phyloP scores from a whole-genome alignment of 2,113 vertebrate genomes.

The Anser cygnoides region DNA sequence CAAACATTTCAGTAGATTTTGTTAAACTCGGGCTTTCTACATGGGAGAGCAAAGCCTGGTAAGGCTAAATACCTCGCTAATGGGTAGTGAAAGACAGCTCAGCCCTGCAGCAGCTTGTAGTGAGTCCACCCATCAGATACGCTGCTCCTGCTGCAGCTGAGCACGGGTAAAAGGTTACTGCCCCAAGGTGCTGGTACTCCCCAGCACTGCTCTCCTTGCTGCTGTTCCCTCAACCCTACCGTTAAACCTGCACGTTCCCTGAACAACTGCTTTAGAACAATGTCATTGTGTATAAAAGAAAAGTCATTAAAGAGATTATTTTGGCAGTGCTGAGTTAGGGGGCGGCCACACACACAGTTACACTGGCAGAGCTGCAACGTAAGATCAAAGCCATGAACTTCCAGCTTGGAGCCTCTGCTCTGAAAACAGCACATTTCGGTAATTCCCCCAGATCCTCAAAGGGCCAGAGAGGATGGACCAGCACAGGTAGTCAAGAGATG shows the following conservation, averaged over 20 bases:
- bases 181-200: neutral
- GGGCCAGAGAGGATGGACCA: neutral
- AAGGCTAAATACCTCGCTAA: neutral
- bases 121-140: neutral
- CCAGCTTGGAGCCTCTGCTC: neutral
- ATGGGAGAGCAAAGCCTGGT: accelerated
- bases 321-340: neutral
- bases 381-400: neutral
- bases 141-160: neutral
- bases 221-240: accelerated
- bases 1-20: neutral
- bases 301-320: neutral
- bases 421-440: neutral
- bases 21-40: neutral
- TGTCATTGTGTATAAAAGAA: neutral
- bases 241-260: neutral
- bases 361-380: neutral
- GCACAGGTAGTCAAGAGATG: accelerated
- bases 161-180: neutral
- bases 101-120: neutral
- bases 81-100: neutral
- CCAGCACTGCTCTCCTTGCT: neutral
- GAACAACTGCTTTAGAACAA: neutral
- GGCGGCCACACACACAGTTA: neutral
- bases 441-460: neutral